Percentiles rank a stretch among this genome's conserved stretches.
phyloP scores from a whole-genome alignment of 2,113 vertebrate species.

The Cepphus grylle region DNA sequence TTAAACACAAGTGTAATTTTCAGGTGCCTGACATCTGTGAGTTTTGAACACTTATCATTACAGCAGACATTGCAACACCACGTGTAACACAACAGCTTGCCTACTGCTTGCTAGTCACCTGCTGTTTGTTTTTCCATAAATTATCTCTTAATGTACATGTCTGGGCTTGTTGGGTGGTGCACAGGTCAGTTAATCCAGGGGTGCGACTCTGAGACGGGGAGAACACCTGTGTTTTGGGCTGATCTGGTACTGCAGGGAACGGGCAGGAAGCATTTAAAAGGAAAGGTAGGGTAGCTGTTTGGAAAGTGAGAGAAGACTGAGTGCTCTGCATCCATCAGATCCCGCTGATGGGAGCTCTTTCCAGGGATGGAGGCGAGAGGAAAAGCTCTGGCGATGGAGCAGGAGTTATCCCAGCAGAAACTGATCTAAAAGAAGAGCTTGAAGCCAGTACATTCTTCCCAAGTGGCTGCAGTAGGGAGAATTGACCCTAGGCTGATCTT shows the following conservation, averaged over 20 bases:
- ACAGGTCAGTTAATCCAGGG: background rate
- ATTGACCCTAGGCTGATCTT: background rate
- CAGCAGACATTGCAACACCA: background rate
- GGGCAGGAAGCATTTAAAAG: background rate
- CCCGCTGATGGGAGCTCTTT: background rate
- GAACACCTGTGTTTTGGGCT: background rate
- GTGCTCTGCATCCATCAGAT: background rate
- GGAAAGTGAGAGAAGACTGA: background rate
- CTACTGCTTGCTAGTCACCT: background rate
- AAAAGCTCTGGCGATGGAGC: background rate
- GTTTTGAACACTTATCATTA: background rate
- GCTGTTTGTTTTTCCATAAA: background rate
- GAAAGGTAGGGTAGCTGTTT: background rate
- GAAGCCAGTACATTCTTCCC: background rate
- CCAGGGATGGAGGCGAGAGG: background rate
- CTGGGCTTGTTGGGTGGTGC: background rate
- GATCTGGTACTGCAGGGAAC: background rate
- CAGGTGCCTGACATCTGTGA: background rate
- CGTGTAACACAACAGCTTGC: background rate
- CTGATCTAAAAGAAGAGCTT: background rate
- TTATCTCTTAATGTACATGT: background rate
- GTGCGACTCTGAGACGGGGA: background rate
- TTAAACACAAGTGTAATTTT: background rate
- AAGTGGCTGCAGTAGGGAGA: background rate
- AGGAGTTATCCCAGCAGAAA: background rate